A percentile compares a stretch with the other conserved stretches of the same genome.
These are phyloP conservation scores for Chirona hameri DNA, from an alignment of 2,888 invertebrate genomes.

Conservation along the genomic window DNA sequence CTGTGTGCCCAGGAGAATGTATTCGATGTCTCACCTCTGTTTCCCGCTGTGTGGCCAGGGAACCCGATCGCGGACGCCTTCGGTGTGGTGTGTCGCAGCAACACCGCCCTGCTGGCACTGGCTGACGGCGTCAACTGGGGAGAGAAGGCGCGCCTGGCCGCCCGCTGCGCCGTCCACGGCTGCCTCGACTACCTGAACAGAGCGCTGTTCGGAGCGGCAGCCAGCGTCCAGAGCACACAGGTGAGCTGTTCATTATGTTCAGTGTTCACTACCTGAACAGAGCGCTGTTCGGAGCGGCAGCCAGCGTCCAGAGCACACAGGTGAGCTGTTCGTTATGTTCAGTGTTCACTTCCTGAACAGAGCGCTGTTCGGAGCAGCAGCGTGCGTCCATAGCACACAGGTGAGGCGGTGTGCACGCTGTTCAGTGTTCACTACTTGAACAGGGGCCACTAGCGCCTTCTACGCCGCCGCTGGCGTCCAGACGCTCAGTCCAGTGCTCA, in stretches of 20 bases:
- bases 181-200: conserved; percentile 76
- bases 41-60: conserved; percentile 54
- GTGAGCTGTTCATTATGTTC: not conserved
- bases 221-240: conserved; percentile 2
- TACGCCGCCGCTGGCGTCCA: too few relatives aligned
- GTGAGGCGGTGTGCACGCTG: not conserved
- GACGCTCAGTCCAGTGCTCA: too few relatives aligned
- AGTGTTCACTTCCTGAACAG: conserved; percentile 64
- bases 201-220: conserved; percentile 55
- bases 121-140: conserved; percentile 94
- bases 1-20: too few relatives aligned
- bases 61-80: conserved; percentile 86
- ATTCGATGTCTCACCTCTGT: not conserved
- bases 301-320: conserved; percentile 2
- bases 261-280: too few relatives aligned
- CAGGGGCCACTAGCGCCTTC: too few relatives aligned
- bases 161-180: conserved; percentile 80
- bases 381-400: not conserved
- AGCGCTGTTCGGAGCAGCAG: conserved; percentile 56
- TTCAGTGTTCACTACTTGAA: too few relatives aligned
- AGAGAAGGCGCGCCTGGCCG: conserved; percentile 75
- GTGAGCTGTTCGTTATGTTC: not conserved
- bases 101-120: conserved; percentile 71
- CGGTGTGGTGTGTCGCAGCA: conserved; percentile 63
- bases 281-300: conserved; percentile 56